Conservation (phyloP, 2,113 vertebrate species). For the Dicentrarchus labrax region DNA sequence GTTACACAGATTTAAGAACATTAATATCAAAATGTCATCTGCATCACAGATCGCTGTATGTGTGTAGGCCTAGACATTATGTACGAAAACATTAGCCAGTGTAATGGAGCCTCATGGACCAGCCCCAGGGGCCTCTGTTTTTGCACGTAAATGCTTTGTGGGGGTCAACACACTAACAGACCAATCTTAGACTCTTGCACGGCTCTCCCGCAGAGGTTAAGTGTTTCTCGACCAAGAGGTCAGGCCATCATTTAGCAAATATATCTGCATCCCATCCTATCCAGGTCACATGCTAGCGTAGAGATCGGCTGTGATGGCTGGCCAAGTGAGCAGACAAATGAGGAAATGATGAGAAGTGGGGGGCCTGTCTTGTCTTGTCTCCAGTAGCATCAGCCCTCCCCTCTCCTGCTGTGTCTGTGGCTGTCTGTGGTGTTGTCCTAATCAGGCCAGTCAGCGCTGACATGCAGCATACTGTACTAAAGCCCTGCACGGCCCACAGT, state of each 20-base stretch:
- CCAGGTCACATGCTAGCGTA: conserved; percentile 51
- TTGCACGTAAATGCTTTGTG: conserved; percentile 27
- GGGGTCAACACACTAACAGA: conserved; percentile 44
- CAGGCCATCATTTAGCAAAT: conserved; percentile 62
- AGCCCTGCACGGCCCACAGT: conserved; percentile 42
- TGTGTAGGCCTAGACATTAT: conserved; percentile 1
- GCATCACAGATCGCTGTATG: neutral
- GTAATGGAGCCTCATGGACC: conserved; percentile 32
- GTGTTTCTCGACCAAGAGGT: conserved; percentile 54
- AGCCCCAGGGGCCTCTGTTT: conserved; percentile 40
- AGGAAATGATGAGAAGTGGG: conserved; percentile 62
- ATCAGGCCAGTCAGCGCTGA: conserved; percentile 77
- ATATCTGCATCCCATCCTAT: conserved; percentile 43
- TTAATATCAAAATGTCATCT: neutral
- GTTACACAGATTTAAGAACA: neutral
- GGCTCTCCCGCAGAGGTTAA: conserved; percentile 64
- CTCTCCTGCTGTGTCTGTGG: conserved; percentile 60
- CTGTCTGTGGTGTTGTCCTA: conserved; percentile 61
- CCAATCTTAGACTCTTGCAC: conserved; percentile 7
- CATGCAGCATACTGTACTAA: conserved; percentile 72
- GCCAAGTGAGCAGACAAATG: conserved; percentile 73
- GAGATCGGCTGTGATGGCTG: conserved; percentile 65
- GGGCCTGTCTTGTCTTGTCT: conserved; percentile 63
- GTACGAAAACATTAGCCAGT: conserved; percentile 30
- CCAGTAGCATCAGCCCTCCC: conserved; percentile 53